Evolutionary conservation across 2,888 invertebrate species (phyloP).

Genomic region (Andricus quercusramuli): DNA sequence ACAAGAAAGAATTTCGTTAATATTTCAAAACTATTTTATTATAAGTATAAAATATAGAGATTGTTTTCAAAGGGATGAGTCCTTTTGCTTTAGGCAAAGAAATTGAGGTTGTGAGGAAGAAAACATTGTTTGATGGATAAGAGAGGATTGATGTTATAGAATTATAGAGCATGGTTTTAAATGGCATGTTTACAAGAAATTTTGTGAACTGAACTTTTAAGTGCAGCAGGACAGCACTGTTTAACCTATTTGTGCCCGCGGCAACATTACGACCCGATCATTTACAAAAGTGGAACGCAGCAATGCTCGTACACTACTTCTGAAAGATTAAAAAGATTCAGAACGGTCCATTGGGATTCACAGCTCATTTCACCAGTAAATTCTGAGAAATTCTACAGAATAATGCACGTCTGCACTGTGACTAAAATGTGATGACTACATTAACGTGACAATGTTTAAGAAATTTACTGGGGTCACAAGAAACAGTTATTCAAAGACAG

Average conservation of each 20-base stretch:
- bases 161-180: too few relatives aligned
- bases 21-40: too few relatives aligned
- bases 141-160: too few relatives aligned
- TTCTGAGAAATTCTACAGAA: background rate
- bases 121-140: too few relatives aligned
- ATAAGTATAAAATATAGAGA: too few relatives aligned
- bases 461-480: background rate
- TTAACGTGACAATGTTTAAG: background rate
- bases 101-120: too few relatives aligned
- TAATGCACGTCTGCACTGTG: background rate
- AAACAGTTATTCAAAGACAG: background rate
- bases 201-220: background rate
- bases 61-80: too few relatives aligned
- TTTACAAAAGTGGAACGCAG: slow-evolving; percentile 6
- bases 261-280: background rate
- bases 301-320: background rate
- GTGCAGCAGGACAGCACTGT: background rate
- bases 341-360: background rate
- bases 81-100: too few relatives aligned
- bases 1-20: too few relatives aligned
- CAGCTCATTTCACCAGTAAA: background rate
- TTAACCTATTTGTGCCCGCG: background rate
- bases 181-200: background rate
- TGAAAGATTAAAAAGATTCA: background rate
- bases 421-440: background rate